phyloP scores from a whole-genome alignment of 2,888 invertebrate genomes.

The Priocnemis perturbator region DNA sequence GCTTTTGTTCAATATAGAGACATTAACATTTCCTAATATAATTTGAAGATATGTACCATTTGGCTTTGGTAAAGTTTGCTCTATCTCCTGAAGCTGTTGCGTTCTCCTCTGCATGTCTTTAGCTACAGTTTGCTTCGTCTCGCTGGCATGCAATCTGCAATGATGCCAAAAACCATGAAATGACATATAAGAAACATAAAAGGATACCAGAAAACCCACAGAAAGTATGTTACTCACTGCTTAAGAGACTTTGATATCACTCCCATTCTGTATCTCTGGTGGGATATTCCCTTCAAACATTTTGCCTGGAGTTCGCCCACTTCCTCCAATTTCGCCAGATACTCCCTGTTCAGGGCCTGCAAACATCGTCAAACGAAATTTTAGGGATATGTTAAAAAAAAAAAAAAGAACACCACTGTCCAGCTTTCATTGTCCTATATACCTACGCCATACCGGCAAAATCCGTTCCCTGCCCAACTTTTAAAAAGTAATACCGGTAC shows the following conservation, averaged over 20 bases:
- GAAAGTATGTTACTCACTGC: slow-evolving; percentile 80
- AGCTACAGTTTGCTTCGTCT: slow-evolving; percentile 77
- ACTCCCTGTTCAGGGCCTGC: slow-evolving; percentile 87
- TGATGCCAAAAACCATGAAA: neutral
- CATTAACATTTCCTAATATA: slow-evolving; percentile 98
- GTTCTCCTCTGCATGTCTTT: slow-evolving; percentile 89
- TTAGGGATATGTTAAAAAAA: neutral
- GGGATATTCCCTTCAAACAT: slow-evolving; percentile 91
- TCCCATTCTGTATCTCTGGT: slow-evolving; percentile 93
- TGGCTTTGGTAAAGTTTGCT: slow-evolving; percentile 93
- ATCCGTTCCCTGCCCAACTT: too few species aligned
- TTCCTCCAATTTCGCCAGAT: slow-evolving; percentile 90
- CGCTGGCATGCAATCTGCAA: slow-evolving; percentile 65
- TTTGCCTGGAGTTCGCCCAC: slow-evolving; percentile 88
- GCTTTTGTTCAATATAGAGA: slow-evolving; percentile 96
- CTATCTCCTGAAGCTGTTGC: slow-evolving; percentile 92
- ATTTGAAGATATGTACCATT: slow-evolving; percentile 95
- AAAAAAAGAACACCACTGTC: neutral
- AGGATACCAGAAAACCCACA: neutral
- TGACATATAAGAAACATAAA: too few species aligned
- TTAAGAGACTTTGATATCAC: slow-evolving; percentile 87
- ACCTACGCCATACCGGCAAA: too few species aligned
- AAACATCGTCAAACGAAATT: slow-evolving; percentile 12
- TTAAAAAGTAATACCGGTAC: too few species aligned
- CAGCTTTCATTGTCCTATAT: too few species aligned